These are phyloP conservation scores for Mustelus asterias DNA, from an alignment of 2,113 vertebrate species.

Conservation along the genomic window DNA sequence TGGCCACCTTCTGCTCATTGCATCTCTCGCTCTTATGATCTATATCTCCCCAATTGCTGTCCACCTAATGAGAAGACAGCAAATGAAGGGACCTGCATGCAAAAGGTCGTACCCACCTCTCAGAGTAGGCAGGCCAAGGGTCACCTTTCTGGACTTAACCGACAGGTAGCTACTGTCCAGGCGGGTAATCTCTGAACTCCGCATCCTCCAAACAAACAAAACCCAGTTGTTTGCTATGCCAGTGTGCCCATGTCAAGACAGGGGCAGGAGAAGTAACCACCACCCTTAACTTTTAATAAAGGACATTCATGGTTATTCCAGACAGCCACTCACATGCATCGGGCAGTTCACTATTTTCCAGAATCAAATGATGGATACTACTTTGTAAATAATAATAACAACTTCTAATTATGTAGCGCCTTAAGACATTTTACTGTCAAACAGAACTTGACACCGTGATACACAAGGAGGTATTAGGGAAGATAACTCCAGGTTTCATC, in stretches of 20 bases:
- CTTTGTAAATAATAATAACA: not conserved
- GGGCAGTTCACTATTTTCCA: not conserved
- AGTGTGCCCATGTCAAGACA: not conserved
- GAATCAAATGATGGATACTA: not conserved
- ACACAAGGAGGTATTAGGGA: not conserved
- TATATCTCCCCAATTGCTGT: not conserved
- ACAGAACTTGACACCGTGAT: not conserved
- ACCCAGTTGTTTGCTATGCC: not conserved
- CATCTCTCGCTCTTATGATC: no score
- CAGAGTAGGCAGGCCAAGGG: not conserved
- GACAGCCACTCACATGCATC: not conserved
- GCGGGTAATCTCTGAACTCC: not conserved
- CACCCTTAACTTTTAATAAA: not conserved
- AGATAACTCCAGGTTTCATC: not conserved
- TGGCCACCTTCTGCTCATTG: no score
- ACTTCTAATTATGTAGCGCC: not conserved
- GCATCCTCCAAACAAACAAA: not conserved
- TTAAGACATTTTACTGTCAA: not conserved
- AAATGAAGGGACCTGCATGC: not conserved
- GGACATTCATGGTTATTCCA: not conserved
- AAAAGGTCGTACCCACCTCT: not conserved
- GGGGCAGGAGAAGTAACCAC: not conserved
- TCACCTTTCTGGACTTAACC: not conserved
- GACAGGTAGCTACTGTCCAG: not conserved
- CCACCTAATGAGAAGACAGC: not conserved